These are phyloP conservation scores for Gymnosoma rotundatum DNA, from an alignment of 2,888 invertebrate species.

Conservation along the genomic window DNA sequence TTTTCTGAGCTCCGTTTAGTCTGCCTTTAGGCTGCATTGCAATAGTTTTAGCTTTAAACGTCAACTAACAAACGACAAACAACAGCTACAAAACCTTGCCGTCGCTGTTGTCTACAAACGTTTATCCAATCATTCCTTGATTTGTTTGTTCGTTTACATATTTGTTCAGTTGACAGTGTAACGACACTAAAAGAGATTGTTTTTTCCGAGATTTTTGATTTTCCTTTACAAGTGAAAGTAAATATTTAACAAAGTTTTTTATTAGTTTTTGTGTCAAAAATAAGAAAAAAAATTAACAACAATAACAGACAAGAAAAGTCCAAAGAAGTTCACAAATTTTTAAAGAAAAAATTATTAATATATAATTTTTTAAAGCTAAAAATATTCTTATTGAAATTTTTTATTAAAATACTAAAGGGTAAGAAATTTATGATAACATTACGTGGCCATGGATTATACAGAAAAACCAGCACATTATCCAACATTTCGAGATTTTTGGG, in stretches of 20 bases:
- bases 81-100: slow-evolving; percentile 14
- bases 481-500: slow-evolving; percentile 79
- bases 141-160: slow-evolving; percentile 21
- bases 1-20: slow-evolving; percentile 16
- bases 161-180: slow-evolving; percentile 33
- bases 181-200: slow-evolving; percentile 19
- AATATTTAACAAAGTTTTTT: slow-evolving; percentile 31
- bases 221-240: slow-evolving; percentile 56
- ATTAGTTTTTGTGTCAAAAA: slow-evolving; percentile 1
- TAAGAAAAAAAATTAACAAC: not conserved
- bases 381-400: not conserved
- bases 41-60: slow-evolving; percentile 53
- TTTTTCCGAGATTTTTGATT: slow-evolving; percentile 14
- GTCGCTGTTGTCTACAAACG: slow-evolving; percentile 13
- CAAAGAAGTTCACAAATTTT: too few species aligned
- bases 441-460: slow-evolving; percentile 73
- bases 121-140: slow-evolving; percentile 3
- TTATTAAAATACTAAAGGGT: not conserved
- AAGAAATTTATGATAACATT: not conserved
- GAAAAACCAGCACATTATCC: slow-evolving; percentile 70
- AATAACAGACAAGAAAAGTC: not conserved
- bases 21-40: slow-evolving; percentile 64
- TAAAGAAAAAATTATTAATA: not conserved
- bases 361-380: not conserved
- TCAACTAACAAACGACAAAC: not conserved